Evolutionary conservation across 2,888 invertebrate genomes (phyloP), one percentile per base, ranked within the genome.

Genomic region (Tetropium fuscum): DNA sequence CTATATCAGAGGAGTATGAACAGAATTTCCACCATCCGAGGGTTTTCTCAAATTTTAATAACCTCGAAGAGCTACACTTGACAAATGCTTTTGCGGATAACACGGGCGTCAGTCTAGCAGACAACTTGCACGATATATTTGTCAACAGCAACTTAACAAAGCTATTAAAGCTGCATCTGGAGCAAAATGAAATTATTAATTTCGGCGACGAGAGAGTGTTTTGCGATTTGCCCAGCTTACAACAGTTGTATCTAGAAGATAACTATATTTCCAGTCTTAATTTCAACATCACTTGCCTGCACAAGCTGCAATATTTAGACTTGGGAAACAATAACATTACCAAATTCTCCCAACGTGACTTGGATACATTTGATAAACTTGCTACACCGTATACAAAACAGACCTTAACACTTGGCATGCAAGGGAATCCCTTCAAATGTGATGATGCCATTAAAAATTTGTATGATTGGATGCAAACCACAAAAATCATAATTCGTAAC

Each of bases 1-100:
- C 87, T 2, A 85, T 90, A 62, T 86, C 86, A 0, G 80, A 84
- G 30, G 83, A 85, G 38, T 82, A 83, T 59, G 86, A 86, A 45
- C 82, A 84, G 0, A 86, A 85, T 59, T 85, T 84, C 66, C 88
- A 87, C 72, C 90, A 90, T 81, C 89, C 89, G 0, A 80, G 88
- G 69, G 87, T 88, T 2, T 89, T 90, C 74, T 90, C 90, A 0
- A 90, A 90, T 75, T 90, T 90, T 72, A 80, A 85, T 1, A 89
- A 88, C 62, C 80, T 92, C n/a, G 80, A 86, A 65, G 88, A 89
- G 65, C 80, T 92, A 1, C 91, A 91, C 77, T 80, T 92, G 63
- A 90, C 90, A 1, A 87, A 90, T 73, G 91, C 92, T 0, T 92
- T 92, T 74, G 87, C 87, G 59, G 88, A 89, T 71, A 87, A 87